Evolutionary conservation across 2,888 invertebrate species (phyloP), one percentile per base, ranked within the genome.

Genomic region (Heliconius charithonia): DNA sequence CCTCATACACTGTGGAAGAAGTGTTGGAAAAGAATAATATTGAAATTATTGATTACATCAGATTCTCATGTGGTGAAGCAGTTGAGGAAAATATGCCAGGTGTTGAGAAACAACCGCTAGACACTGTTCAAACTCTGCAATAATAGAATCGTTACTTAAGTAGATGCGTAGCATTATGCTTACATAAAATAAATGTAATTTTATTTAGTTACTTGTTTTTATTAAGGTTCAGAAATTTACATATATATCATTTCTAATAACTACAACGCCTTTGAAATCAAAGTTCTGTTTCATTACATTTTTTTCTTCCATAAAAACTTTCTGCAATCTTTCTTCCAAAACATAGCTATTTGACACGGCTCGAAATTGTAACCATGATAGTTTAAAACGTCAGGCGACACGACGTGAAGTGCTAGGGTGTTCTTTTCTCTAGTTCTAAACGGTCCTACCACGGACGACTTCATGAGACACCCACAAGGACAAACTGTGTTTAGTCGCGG

Each of bases 61-160:
- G 99, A 81, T 98, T 97, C 91, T 98, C 98, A 88, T 98, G 98
- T 89, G 99, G 99, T 2, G 98, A 98, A 91, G 85, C 86, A 29
- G 83, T 89, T 22, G 92, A 93, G 84, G 85, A 87, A 10, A 89
- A 84, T 74, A 87, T 94, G 89, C 92, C 90, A 16, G 95, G 94
- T n/a, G 92, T 93, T 79, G 95, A 93, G 81, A 94, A 93, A 81
- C 93, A 95, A 84, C 93, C 95, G 9, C 89, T 96, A 82, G 96
- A 96, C 81, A 93, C 93, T 67, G 94, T 96, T 56, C 96, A 97
- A 91, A 96, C 96, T 75, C 95, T 96, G 87, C 96, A 96, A 89
- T 97, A 92, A 92, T 85, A 65, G 27, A 75, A 37, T 27, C 27
- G 73, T 77, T 59, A 19, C n/a, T 32, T 63, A 59, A 70, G 69